Conservation (phyloP, 1,140 invertebrate genomes). For the Drosophila sproati region DNA sequence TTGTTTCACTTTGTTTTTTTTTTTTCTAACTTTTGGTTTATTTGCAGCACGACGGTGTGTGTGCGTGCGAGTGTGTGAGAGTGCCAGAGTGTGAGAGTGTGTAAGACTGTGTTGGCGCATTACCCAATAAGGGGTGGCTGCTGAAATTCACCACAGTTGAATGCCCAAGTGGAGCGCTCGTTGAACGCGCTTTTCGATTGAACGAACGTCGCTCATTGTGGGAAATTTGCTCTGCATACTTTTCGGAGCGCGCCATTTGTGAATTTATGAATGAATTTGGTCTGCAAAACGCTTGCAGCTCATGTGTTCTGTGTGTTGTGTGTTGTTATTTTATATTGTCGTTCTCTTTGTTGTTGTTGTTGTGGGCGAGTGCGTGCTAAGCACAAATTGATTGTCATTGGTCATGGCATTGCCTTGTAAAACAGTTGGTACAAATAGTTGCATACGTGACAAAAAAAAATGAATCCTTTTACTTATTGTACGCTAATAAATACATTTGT, state of each 20-base stretch:
- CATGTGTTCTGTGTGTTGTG: constrained; percentile 5
- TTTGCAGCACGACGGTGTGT: constrained; percentile 25
- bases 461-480: background rate
- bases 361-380: constrained; percentile 56
- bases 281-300: constrained; percentile 47
- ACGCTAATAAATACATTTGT: background rate
- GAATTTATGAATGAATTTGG: constrained; percentile 74
- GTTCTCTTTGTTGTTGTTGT: background rate
- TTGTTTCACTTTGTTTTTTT: constrained; percentile 49
- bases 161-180: constrained; percentile 9
- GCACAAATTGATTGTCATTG: constrained; percentile 72
- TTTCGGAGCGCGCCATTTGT: constrained; percentile 36
- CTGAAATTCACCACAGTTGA: constrained; percentile 65
- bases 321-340: background rate
- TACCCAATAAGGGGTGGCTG: constrained; percentile 73
- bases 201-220: constrained; percentile 37
- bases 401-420: constrained; percentile 63
- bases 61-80: constrained; percentile 34
- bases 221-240: constrained; percentile 71
- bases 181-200: constrained; percentile 53
- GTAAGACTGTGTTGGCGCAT: constrained; percentile 31
- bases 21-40: constrained; percentile 69
- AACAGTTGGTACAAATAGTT: constrained; percentile 21
- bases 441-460: constrained; percentile 25
- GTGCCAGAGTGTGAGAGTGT: constrained; percentile 36